phyloP scores from a whole-genome alignment of 2,888 invertebrate genomes.

The Bombylius major region DNA sequence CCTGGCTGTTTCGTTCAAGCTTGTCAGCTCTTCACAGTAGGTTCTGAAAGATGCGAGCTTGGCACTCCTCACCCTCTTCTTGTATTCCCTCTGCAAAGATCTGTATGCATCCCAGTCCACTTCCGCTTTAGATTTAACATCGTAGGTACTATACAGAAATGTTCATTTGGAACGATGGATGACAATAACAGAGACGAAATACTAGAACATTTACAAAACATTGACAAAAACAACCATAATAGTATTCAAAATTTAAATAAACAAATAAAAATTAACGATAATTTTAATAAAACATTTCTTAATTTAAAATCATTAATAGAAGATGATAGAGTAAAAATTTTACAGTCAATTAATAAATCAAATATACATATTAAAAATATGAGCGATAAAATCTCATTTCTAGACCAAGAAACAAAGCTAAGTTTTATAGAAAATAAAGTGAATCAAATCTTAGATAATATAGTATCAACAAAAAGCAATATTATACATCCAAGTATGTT shows the following conservation, averaged over 20 bases:
- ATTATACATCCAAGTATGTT: background rate
- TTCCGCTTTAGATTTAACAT: no score
- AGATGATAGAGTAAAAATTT: background rate
- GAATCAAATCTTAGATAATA: constrained; percentile 9
- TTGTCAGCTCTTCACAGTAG: no score
- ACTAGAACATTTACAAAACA: constrained; percentile 4
- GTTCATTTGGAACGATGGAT: constrained; percentile 9
- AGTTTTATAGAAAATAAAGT: constrained; percentile 8
- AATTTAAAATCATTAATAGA: no score
- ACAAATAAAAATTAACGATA: no score
- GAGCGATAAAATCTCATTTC: no score
- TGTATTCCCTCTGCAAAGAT: no score
- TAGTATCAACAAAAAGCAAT: constrained; percentile 7
- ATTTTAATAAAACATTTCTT: no score
- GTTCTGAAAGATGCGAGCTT: no score
- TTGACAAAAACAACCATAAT: constrained; percentile 6
- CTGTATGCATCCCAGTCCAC: no score
- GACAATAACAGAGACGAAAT: constrained; percentile 6
- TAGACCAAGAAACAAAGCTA: background rate
- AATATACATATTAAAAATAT: background rate
- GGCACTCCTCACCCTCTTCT: no score
- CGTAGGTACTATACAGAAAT: background rate
- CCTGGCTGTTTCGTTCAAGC: no score
- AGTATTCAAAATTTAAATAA: constrained; percentile 4
- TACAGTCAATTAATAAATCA: constrained; percentile 9